Evolutionary conservation across 2,888 invertebrate genomes (phyloP).

Genomic region (Xylota segnis): DNA sequence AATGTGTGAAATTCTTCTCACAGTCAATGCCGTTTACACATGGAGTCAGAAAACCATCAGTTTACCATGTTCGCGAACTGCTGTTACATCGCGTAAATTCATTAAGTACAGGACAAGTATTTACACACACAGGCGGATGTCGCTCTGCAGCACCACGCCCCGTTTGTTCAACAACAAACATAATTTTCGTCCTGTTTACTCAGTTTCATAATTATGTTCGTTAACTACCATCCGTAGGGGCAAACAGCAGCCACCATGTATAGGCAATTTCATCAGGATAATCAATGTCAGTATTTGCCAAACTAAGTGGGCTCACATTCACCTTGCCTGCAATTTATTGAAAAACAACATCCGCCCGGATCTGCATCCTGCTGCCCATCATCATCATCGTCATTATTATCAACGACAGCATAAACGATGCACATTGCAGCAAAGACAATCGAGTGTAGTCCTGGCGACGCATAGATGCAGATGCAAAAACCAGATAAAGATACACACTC

Average conservation of each 20-base stretch:
- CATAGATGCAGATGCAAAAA: slow-evolving; percentile 12
- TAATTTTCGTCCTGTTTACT: slow-evolving; percentile 37
- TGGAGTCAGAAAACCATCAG: background rate
- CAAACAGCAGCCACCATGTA: slow-evolving; percentile 5
- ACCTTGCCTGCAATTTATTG: background rate
- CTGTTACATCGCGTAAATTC: background rate
- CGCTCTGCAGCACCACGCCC: background rate
- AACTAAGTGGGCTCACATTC: slow-evolving; percentile 31
- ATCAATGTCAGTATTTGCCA: slow-evolving; percentile 54
- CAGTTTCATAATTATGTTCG: slow-evolving; percentile 28
- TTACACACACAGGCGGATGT: background rate
- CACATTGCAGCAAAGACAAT: slow-evolving; percentile 6
- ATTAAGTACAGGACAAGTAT: slow-evolving; percentile 21
- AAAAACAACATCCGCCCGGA: background rate
- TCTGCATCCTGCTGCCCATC: background rate
- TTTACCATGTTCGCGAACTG: background rate
- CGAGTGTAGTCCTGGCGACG: background rate
- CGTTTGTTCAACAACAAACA: slow-evolving; percentile 35
- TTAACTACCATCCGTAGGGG: background rate
- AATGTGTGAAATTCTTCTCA: background rate
- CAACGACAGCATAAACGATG: background rate
- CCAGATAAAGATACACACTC: slow-evolving; percentile 12
- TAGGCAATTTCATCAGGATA: slow-evolving; percentile 48
- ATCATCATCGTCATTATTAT: background rate
- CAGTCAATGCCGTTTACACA: background rate